phyloP scores from a whole-genome alignment of 2,113 vertebrate species.

The Stegostoma tigrinum region DNA sequence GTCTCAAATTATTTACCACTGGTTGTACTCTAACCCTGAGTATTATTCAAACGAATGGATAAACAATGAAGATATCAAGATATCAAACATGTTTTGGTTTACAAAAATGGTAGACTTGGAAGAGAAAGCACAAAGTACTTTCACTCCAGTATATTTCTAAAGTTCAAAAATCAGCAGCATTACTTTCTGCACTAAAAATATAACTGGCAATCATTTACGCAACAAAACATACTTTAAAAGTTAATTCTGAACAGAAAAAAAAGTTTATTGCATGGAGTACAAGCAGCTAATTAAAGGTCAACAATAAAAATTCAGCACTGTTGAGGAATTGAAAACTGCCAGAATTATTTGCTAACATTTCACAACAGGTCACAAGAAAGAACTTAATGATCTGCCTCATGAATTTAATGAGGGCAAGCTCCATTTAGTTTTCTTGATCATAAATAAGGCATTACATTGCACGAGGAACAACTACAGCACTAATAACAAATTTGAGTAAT shows the following conservation, averaged over 20 bases:
- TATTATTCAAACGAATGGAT: not conserved
- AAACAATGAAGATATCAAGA: not conserved
- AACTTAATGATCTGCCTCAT: not conserved
- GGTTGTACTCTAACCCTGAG: not conserved
- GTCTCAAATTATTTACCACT: not conserved
- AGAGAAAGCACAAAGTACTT: not conserved
- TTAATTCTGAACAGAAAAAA: conserved; percentile 1
- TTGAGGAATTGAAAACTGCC: not conserved
- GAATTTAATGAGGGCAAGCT: not conserved
- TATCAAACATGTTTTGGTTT: not conserved
- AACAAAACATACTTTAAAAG: not conserved
- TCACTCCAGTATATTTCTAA: not conserved
- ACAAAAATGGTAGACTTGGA: not conserved
- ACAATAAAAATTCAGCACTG: not conserved
- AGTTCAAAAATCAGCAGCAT: not conserved
- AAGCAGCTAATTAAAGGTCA: not conserved
- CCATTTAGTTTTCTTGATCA: not conserved
- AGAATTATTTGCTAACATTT: not conserved
- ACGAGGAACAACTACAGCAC: not conserved
- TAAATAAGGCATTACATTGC: not conserved
- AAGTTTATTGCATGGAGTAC: not conserved
- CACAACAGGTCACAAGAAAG: not conserved
- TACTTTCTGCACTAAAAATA: not conserved
- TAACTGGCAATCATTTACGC: not conserved
- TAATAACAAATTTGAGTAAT: not conserved